Conservation (phyloP, 2,113 vertebrate species). For the Poeciliopsis occidentalis region DNA sequence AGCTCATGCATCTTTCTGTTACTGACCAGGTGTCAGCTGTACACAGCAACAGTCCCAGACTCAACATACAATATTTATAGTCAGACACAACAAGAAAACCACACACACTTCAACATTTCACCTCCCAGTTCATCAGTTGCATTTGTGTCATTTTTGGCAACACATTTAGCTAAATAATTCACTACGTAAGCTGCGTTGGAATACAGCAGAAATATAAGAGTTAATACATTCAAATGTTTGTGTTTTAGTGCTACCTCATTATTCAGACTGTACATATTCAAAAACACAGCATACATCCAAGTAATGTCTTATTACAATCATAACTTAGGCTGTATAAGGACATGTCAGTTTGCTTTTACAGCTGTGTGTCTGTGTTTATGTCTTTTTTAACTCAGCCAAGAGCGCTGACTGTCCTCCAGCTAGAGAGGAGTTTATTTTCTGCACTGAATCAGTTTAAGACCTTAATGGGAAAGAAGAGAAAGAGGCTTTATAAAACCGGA, state of each 20-base stretch:
- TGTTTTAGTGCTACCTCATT: neutral
- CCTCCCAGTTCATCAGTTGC: conserved; percentile 1
- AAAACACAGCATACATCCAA: neutral
- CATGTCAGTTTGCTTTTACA: neutral
- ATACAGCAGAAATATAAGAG: neutral
- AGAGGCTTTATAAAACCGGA: neutral
- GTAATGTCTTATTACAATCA: neutral
- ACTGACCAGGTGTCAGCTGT: neutral
- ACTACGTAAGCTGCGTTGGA: neutral
- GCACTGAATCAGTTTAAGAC: neutral
- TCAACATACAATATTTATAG: neutral
- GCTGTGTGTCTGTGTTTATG: neutral
- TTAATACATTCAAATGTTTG: neutral
- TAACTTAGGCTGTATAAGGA: neutral
- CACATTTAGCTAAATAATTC: neutral
- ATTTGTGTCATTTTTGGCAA: neutral
- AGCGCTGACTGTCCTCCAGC: neutral
- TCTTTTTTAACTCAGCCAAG: neutral
- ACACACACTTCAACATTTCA: neutral
- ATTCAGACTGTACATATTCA: too few species aligned
- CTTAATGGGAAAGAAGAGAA: neutral
- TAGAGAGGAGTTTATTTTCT: neutral
- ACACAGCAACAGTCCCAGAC: neutral
- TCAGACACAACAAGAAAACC: neutral
- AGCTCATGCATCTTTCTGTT: neutral